Evolutionary conservation across 2,888 invertebrate species (phyloP).

Genomic region (Leucophora obtusa): DNA sequence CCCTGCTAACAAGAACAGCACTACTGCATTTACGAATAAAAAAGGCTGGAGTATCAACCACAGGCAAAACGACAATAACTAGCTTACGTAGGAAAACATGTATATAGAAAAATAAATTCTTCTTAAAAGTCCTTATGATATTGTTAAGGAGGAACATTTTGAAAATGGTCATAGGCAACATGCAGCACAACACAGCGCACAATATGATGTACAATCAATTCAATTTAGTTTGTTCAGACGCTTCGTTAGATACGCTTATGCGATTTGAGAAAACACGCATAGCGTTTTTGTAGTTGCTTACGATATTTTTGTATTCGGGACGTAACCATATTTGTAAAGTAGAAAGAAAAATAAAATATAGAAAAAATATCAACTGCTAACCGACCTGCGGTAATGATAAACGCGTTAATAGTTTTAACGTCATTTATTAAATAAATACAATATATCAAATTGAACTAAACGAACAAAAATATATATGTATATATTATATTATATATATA

Average conservation of each 20-base stretch:
- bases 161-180: slow-evolving; percentile 9
- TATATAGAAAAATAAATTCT: slow-evolving; percentile 9
- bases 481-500: no score
- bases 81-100: slow-evolving; percentile 7
- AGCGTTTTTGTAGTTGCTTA: slow-evolving; percentile 17
- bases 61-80: not conserved
- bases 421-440: slow-evolving; percentile 35
- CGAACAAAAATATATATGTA: not conserved
- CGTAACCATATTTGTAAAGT: slow-evolving; percentile 56
- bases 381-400: slow-evolving; percentile 63
- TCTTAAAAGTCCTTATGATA: not conserved
- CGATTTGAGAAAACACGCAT: not conserved
- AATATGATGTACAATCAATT: slow-evolving; percentile 32
- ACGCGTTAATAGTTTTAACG: slow-evolving; percentile 57
- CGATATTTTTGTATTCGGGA: slow-evolving; percentile 58
- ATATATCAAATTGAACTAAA: not conserved
- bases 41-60: slow-evolving; percentile 5
- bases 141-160: slow-evolving; percentile 34
- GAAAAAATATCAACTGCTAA: slow-evolving; percentile 41
- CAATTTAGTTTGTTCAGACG: slow-evolving; percentile 51
- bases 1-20: not conserved
- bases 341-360: slow-evolving; percentile 36
- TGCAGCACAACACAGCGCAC: slow-evolving; percentile 7
- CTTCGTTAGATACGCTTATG: slow-evolving; percentile 33
- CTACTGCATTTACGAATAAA: not conserved